A percentile compares a stretch with the other conserved stretches of the same genome.
phyloP scores from a whole-genome alignment of 2,888 invertebrate species.

The Tipula unca region DNA sequence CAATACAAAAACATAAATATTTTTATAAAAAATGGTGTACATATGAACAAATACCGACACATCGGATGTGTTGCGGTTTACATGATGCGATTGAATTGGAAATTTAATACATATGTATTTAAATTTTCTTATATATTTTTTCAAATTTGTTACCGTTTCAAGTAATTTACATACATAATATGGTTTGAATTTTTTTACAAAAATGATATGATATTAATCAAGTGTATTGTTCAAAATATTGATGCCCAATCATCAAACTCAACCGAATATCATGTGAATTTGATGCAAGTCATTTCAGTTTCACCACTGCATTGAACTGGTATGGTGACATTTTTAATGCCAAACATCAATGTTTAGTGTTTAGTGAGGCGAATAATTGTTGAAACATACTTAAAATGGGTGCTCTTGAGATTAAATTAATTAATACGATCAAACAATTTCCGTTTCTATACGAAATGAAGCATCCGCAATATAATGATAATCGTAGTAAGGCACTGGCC shows the following conservation, averaged over 20 bases:
- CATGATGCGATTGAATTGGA: background rate
- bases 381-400: background rate
- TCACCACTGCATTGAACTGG: background rate
- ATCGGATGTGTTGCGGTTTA: background rate
- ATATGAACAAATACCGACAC: constrained; percentile 9
- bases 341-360: background rate
- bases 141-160: background rate
- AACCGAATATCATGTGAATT: background rate
- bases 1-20: background rate
- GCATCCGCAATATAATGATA: background rate
- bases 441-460: background rate
- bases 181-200: background rate
- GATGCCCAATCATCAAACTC: background rate
- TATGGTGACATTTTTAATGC: background rate
- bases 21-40: background rate
- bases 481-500: background rate
- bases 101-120: no score
- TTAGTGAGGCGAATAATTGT: background rate
- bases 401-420: background rate
- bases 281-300: background rate
- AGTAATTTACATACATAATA: background rate
- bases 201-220: background rate
- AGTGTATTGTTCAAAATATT: background rate
- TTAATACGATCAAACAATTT: background rate
- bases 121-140: background rate